Conservation (phyloP, 2,888 invertebrate species). For the Drosophila sordidapex region DNA sequence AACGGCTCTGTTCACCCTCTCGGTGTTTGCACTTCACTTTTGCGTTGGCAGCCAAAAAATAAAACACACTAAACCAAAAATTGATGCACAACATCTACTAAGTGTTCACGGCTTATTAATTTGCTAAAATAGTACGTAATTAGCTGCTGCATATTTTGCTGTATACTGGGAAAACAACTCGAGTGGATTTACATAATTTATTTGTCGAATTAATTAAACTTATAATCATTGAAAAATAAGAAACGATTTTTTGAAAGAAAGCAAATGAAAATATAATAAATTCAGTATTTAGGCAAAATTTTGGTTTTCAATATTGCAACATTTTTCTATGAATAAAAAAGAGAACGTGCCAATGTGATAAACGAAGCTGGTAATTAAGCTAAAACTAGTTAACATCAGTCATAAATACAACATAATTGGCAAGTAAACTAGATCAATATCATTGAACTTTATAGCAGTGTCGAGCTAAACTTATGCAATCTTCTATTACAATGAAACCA, state of each 20-base stretch:
- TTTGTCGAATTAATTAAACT: slow-evolving; percentile 11
- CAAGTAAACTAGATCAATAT: slow-evolving; percentile 56
- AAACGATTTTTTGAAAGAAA: background rate
- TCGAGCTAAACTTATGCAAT: slow-evolving; percentile 53
- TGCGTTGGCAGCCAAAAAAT: slow-evolving; percentile 16
- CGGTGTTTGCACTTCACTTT: background rate
- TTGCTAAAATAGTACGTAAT: slow-evolving; percentile 25
- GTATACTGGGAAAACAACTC: slow-evolving; percentile 14
- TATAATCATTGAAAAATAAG: slow-evolving; percentile 9
- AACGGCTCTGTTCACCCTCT: background rate
- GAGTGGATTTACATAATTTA: slow-evolving; percentile 12
- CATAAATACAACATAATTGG: background rate
- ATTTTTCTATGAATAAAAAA: background rate
- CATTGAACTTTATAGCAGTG: slow-evolving; percentile 25
- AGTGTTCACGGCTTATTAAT: slow-evolving; percentile 47
- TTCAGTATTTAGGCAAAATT: background rate
- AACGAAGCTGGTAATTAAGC: background rate
- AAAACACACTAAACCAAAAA: slow-evolving; percentile 1
- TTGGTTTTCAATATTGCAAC: background rate
- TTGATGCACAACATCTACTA: slow-evolving; percentile 14
- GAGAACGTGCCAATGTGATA: background rate
- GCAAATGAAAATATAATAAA: background rate
- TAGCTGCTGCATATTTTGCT: slow-evolving; percentile 14
- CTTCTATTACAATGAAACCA: slow-evolving; percentile 27
- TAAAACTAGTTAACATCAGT: background rate